phyloP scores from a whole-genome alignment of 1,140 invertebrate genomes.

The Eulimnadia texana region DNA sequence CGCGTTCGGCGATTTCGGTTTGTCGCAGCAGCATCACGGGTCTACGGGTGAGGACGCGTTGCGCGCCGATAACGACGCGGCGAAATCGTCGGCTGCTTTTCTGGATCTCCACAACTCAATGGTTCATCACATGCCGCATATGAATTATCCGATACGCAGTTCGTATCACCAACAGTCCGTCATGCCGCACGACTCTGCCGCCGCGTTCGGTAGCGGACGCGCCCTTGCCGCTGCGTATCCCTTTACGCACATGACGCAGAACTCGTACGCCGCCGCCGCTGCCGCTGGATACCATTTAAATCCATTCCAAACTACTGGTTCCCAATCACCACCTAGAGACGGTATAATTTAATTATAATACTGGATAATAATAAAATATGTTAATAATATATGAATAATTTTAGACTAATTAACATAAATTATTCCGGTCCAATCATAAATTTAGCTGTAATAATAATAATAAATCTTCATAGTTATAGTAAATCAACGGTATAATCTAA shows the following conservation, averaged over 20 bases:
- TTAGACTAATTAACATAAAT: too few relatives aligned
- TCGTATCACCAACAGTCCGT: neutral
- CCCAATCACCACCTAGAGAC: constrained; percentile 68
- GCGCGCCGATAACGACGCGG: neutral
- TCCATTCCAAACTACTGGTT: constrained; percentile 63
- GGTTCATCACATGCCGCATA: neutral
- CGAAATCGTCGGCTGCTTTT: constrained; percentile 47
- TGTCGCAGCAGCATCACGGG: constrained; percentile 42
- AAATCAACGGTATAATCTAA: too few relatives aligned
- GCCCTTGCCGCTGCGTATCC: constrained; percentile 67
- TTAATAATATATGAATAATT: too few relatives aligned
- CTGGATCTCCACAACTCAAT: constrained; percentile 69
- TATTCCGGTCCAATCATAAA: too few relatives aligned
- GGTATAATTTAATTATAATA: constrained; percentile 46
- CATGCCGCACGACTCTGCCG: neutral
- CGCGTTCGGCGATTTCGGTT: neutral
- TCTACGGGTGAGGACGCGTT: neutral
- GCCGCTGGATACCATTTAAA: constrained; percentile 48
- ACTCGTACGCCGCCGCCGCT: constrained; percentile 23
- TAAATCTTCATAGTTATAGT: too few relatives aligned
- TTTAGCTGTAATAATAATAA: too few relatives aligned
- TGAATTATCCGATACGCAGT: constrained; percentile 4
- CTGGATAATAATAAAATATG: neutral
- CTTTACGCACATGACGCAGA: constrained; percentile 59
- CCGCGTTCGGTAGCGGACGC: constrained; percentile 32